Conservation (phyloP, 1,140 invertebrate genomes). For the Chrysopa pallens region DNA sequence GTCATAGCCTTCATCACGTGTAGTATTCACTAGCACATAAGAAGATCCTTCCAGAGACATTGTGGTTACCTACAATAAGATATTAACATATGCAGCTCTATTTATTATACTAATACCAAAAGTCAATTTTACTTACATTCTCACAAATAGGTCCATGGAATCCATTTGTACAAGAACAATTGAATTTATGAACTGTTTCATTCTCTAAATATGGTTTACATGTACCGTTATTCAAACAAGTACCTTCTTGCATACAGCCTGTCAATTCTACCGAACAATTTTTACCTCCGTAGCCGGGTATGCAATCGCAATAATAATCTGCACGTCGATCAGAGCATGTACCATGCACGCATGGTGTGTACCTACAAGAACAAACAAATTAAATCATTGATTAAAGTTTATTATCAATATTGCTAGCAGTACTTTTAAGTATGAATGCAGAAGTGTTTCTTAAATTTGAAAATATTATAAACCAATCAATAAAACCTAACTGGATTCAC, state of each 20-base stretch:
- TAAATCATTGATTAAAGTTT: no score
- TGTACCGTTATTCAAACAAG: constrained; percentile 66
- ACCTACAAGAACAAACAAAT: constrained; percentile 7
- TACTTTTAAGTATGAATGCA: no score
- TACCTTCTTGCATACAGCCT: constrained; percentile 47
- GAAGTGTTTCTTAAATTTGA: no score
- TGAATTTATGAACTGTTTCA: constrained; percentile 63
- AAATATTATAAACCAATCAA: no score
- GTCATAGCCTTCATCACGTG: constrained; percentile 68
- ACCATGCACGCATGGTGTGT: constrained; percentile 60
- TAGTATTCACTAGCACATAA: constrained; percentile 57
- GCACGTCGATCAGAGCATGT: constrained; percentile 58
- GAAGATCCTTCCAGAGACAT: constrained; percentile 68
- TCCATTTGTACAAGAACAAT: constrained; percentile 66
- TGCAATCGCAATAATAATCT: constrained; percentile 67
- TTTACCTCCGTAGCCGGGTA: constrained; percentile 66
- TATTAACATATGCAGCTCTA: constrained; percentile 3
- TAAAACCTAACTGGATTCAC: no score
- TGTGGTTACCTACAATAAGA: constrained; percentile 45
- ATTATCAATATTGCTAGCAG: no score
- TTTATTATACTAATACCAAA: constrained; percentile 4
- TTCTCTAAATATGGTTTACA: constrained; percentile 64
- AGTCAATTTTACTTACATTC: constrained; percentile 27
- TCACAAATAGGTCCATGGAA: constrained; percentile 62
- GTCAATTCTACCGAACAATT: constrained; percentile 73